Base-by-base conservation (phyloP, 2,113 vertebrate species). In the Sorex araneus region DNA sequence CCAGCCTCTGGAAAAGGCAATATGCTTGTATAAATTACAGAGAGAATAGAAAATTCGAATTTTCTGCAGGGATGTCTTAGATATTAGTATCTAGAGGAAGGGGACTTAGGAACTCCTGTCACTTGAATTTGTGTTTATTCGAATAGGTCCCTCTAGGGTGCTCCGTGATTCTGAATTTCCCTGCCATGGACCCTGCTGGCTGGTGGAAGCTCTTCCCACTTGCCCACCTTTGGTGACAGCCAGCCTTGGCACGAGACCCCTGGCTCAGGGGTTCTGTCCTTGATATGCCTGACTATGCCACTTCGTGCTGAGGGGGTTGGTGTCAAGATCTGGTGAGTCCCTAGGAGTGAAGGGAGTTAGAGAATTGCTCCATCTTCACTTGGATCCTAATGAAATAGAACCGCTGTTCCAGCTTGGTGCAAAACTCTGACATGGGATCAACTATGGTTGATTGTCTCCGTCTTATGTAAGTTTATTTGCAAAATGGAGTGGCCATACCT, bases 401-500 rank as follows among this genome's bases (percentile, higher is more conserved):
- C 71, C 73, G 21, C 36, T 43, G 5, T 11, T 67, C 21, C 21
- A 47, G 45, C 69, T 70, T n/a, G 84, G 89, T 36, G 54, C 36
- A 66, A 54, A 78, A 60, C 28, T 28, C 34, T 12, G 13, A 8
- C 15, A 16, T 2, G 2, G 69, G 47, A n/a, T n/a, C n/a, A n/a
- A n/a, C n/a, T n/a, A n/a, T 1, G 4, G 16, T 50, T 16, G 74
- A 11, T 78, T 77, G 88, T 40, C 43, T 92, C 15, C 0, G 0
- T 73, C 45, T 36, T 74, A 66, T 43, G 81, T 82, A 78, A 34
- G 76, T 87, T 74, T 92, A 40, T 43, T 91, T 89, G 63, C 54
- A 67, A 75, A 84, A 66, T 8, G 25, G 40, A 87, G 13, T 30
- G 23, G 5, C 30, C 25, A 25, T 70, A 11, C 69, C 83, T 71